These are phyloP conservation scores for Dicyrtoma fusca DNA, from an alignment of 2,888 invertebrate species.

Conservation along the genomic window DNA sequence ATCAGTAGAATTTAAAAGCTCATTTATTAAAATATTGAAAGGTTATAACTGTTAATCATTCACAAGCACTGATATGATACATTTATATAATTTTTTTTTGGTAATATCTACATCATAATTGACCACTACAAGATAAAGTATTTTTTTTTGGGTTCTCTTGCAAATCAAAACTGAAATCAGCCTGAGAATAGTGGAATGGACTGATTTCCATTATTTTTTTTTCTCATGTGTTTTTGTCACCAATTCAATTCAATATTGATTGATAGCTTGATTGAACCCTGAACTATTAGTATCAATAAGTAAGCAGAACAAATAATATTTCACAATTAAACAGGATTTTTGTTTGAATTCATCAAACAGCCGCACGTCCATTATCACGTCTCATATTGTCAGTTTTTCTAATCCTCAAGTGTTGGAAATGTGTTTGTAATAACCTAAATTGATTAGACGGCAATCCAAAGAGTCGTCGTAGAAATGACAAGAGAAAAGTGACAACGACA, in stretches of 20 bases:
- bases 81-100: too few species aligned
- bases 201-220: slow-evolving; percentile 19
- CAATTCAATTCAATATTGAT: slow-evolving; percentile 1
- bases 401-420: too few species aligned
- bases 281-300: too few species aligned
- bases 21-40: too few species aligned
- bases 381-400: background rate
- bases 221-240: background rate
- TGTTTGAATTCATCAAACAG: background rate
- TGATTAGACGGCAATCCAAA: slow-evolving; percentile 4
- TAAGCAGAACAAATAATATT: too few species aligned
- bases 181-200: slow-evolving; percentile 18
- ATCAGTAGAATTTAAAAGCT: too few species aligned
- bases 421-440: slow-evolving; percentile 19
- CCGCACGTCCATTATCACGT: background rate
- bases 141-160: too few species aligned
- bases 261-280: slow-evolving; percentile 16
- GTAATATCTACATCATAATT: too few species aligned
- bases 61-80: too few species aligned
- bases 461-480: background rate
- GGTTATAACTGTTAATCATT: too few species aligned
- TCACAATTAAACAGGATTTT: background rate
- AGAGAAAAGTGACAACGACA: slow-evolving; percentile 19
- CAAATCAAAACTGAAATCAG: slow-evolving; percentile 6
- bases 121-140: too few species aligned